Evolutionary conservation across 2,113 vertebrate species (phyloP).

Genomic region (human): DNA sequence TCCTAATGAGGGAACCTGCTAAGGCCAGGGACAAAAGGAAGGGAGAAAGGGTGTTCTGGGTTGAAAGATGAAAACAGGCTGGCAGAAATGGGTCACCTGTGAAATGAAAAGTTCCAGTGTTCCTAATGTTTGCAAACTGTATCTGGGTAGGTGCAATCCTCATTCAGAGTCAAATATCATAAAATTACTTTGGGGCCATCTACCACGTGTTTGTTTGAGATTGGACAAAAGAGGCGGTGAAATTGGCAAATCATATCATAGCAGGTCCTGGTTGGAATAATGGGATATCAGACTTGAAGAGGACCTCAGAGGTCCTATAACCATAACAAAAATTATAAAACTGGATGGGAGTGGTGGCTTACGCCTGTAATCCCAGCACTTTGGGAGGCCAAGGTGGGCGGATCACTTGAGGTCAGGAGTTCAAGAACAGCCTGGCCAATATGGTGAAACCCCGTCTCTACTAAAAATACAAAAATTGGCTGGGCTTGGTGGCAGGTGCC

Average conservation of each 20-base stretch:
- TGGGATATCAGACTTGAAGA: background rate
- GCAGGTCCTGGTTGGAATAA: background rate
- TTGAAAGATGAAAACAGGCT: background rate
- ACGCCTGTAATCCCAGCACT: no score
- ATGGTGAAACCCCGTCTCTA: no score
- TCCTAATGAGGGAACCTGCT: background rate
- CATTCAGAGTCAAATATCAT: background rate
- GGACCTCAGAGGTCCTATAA: background rate
- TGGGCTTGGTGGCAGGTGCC: no score
- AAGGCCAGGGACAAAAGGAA: background rate
- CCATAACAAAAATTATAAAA: background rate
- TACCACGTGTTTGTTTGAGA: background rate
- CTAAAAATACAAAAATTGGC: no score
- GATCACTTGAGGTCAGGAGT: no score
- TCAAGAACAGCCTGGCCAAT: no score
- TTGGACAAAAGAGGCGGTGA: background rate
- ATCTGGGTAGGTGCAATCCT: background rate
- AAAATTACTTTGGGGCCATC: background rate
- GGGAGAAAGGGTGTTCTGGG: background rate
- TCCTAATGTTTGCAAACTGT: conserved; percentile 4
- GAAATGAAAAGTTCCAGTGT: background rate
- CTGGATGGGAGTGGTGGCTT: background rate
- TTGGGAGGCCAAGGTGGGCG: no score
- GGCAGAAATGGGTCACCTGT: background rate
- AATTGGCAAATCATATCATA: background rate